Evolutionary conservation across 2,797 vertebrate genomes (phyloP).

Genomic region (Semotilus atromaculatus): DNA sequence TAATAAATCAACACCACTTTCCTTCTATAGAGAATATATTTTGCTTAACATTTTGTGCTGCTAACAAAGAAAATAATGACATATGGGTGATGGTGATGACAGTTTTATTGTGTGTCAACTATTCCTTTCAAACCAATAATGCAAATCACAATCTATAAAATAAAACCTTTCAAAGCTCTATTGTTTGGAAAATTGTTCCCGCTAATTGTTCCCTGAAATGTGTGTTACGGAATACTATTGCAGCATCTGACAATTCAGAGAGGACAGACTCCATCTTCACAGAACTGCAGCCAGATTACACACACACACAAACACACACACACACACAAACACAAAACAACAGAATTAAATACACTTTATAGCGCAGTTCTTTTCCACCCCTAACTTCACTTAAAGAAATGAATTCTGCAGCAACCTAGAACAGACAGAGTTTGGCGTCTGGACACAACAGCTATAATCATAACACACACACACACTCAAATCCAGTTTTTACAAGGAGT

Average conservation of each 20-base stretch:
- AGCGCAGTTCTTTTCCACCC: slow-evolving; percentile 14
- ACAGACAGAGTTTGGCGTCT: slow-evolving; percentile 24
- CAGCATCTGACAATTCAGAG: slow-evolving; percentile 14
- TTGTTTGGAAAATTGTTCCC: neutral
- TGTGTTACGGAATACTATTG: slow-evolving; percentile 18
- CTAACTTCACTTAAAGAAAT: slow-evolving; percentile 28
- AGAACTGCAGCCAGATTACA: neutral
- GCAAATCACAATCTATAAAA: slow-evolving; percentile 8
- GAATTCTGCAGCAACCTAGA: slow-evolving; percentile 13
- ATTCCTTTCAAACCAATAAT: neutral
- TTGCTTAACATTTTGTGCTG: neutral
- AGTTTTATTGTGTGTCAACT: neutral
- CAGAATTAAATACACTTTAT: slow-evolving; percentile 6
- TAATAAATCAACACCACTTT: neutral
- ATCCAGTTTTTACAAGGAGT: slow-evolving; percentile 53
- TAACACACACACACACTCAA: slow-evolving; percentile 60
- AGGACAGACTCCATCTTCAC: slow-evolving; percentile 14
- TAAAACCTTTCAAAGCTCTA: slow-evolving; percentile 3
- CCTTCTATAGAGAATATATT: neutral
- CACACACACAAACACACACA: neutral
- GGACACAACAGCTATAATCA: slow-evolving; percentile 38
- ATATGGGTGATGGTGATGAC: neutral
- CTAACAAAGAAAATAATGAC: neutral
- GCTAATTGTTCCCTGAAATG: slow-evolving; percentile 3
- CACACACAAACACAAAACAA: neutral